phyloP scores from a whole-genome alignment of 53 echinoderm and acorn worm species.

The Patiria pectinifera region DNA sequence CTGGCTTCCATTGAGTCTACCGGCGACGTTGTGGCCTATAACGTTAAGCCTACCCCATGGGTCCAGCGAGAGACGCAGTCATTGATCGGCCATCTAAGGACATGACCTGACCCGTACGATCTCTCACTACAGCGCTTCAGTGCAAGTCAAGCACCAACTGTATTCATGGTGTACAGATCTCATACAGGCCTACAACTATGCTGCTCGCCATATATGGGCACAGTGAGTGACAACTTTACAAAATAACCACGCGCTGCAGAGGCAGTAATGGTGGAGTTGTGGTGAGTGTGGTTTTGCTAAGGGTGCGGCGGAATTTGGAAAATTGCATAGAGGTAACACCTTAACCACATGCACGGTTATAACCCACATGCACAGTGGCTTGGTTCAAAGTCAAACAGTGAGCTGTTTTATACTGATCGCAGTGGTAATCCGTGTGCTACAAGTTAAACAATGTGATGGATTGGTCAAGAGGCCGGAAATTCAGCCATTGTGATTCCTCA shows the following conservation, averaged over 20 bases:
- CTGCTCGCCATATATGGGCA: conserved; percentile 54
- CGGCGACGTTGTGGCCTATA: conserved; percentile 2
- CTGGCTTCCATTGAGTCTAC: conserved; percentile 24
- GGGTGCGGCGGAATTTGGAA: conserved; percentile 12
- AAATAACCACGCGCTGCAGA: background rate
- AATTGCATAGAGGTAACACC: background rate
- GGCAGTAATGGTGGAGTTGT: background rate
- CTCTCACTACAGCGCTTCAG: conserved; percentile 14
- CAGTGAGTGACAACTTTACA: conserved; percentile 7
- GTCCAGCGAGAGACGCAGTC: conserved; percentile 31
- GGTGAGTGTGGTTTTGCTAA: conserved; percentile 12
- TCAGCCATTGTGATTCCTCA: no score
- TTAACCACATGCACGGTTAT: background rate
- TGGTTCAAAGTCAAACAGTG: background rate
- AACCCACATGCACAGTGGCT: background rate
- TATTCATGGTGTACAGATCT: background rate
- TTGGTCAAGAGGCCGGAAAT: no score
- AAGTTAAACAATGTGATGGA: no score
- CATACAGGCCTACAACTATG: background rate
- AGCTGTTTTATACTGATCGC: no score
- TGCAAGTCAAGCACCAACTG: conserved; percentile 18
- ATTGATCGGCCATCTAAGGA: conserved; percentile 56
- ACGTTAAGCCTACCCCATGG: conserved; percentile 30
- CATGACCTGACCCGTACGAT: conserved; percentile 56
- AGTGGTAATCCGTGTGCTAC: no score